Evolutionary conservation across 2,888 invertebrate species (phyloP).

Genomic region (Lithophane leautieri): DNA sequence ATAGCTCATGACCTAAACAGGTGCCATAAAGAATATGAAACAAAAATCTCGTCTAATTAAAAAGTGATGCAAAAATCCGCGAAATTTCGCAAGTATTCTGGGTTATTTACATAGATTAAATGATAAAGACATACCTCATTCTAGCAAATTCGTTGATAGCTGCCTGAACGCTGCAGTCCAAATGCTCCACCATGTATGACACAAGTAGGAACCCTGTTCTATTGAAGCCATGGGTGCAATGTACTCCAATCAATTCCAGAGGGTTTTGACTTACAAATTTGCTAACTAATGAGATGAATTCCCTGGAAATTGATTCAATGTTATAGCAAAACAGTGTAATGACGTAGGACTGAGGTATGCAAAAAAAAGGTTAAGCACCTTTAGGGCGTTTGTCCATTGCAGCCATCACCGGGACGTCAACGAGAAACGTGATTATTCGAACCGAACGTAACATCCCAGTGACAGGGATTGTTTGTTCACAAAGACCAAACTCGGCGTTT

Average conservation of each 20-base stretch:
- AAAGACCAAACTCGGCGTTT: too few species aligned
- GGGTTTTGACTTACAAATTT: slow-evolving; percentile 95
- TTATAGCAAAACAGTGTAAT: background rate
- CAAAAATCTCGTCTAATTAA: too few species aligned
- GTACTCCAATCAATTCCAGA: slow-evolving; percentile 94
- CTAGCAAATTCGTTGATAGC: slow-evolving; percentile 94
- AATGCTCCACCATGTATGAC: slow-evolving; percentile 96
- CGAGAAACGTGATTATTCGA: too few species aligned
- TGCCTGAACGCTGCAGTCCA: slow-evolving; percentile 96
- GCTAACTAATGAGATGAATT: slow-evolving; percentile 95
- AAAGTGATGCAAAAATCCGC: too few species aligned
- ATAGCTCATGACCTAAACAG: too few species aligned
- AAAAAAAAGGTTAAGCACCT: background rate
- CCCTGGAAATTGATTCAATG: slow-evolving; percentile 71
- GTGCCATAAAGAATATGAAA: too few species aligned
- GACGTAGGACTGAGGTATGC: background rate
- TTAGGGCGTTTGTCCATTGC: background rate
- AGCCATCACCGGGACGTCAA: too few species aligned
- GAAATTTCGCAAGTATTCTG: too few species aligned
- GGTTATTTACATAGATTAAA: background rate
- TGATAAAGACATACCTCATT: slow-evolving; percentile 87
- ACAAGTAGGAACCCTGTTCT: slow-evolving; percentile 98
- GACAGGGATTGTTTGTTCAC: too few species aligned
- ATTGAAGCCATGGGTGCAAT: slow-evolving; percentile 99
- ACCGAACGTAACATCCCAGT: too few species aligned